Base-by-base conservation (phyloP, 2,797 vertebrate species). In the Tauraco hartlaubi region DNA sequence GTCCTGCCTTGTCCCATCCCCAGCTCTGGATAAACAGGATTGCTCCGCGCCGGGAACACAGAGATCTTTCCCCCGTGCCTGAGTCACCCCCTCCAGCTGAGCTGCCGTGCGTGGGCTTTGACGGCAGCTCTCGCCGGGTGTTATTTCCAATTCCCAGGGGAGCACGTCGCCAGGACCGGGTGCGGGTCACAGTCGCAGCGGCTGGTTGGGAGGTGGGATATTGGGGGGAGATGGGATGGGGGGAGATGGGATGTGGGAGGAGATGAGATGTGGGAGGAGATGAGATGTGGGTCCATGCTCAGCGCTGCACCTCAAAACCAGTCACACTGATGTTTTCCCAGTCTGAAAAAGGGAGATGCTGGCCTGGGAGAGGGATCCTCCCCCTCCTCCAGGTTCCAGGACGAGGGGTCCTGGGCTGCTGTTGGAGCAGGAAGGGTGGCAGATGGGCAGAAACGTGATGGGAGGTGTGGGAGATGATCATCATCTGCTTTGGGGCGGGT, bases 51-150 rank as follows among this genome's bases (percentile, higher is more conserved):
- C 5, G 49, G 83, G 93, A 92, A 94, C 90, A 84, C 5, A 8
- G 64, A 63, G 93, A 88, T 94, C 93, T 75, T 78, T 79, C 43
- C 75, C 69, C 72, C 0, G 13, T 16, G 87, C 89, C 83, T 96
- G 95, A 96, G 73, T 96, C 95, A 96, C 55, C 69, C 88, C 76
- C 58, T 31, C 58, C 52, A 25, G 73, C 93, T 46, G 63, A 62
- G 82, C 78, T 55, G 64, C 79, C 6, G n/a, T 1, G 67, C 33
- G 86, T 84, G 90, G 93, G 93, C 68, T 74, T 29, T 48, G 81
- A 19, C 23, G 11, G 75, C 62, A 46, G 76, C 58, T 56, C 63
- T 4, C 43, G 4, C 43, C 5, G 23, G 12, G 43, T 18, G 54
- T 4, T 20, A 3, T 6, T 59, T 12, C 33, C 4, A 5, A 37